A percentile compares a stretch with the other conserved stretches of the same genome.
Conservation (phyloP, 2,888 invertebrate species). For the Teleogryllus oceanicus region DNA sequence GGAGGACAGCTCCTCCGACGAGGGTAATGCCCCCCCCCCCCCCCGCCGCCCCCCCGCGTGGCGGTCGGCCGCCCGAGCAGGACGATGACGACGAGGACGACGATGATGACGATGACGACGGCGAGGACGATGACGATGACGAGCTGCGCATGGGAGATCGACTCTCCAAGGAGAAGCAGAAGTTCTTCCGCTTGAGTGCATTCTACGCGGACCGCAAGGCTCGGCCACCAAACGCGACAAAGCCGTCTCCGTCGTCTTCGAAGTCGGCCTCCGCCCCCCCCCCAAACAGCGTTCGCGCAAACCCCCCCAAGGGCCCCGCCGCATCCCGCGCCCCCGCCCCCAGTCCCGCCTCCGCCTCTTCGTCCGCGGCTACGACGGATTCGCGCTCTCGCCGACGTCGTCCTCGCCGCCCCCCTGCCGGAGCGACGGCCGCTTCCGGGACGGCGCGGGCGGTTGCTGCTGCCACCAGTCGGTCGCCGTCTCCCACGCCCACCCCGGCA, state of each 20-base stretch:
- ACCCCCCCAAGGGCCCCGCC: background rate
- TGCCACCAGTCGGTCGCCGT: background rate
- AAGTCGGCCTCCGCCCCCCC: background rate
- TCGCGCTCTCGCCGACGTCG: background rate
- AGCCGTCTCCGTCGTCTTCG: background rate
- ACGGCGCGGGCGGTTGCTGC: conserved; percentile 22
- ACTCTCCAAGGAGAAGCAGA: conserved; percentile 84
- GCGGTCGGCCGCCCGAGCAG: background rate
- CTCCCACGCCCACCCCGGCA: background rate
- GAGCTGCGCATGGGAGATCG: conserved; percentile 53
- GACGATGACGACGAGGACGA: background rate
- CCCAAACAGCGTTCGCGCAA: conserved; percentile 2
- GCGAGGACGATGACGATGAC: background rate
- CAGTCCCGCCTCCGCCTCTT: conserved; percentile 33
- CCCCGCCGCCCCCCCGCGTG: background rate
- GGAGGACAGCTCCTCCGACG: conserved; percentile 37
- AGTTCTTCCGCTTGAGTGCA: conserved; percentile 77
- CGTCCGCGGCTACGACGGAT: conserved; percentile 30
- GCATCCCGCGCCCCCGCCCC: background rate
- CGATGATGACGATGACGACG: background rate
- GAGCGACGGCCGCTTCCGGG: conserved; percentile 31
- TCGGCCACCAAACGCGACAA: conserved; percentile 38
- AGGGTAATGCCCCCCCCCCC: conserved; percentile 46
- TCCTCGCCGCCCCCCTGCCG: conserved; percentile 32
- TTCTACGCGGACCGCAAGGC: conserved; percentile 63